phyloP scores from a whole-genome alignment of 1,140 invertebrate genomes.

The Aphidius ervi region DNA sequence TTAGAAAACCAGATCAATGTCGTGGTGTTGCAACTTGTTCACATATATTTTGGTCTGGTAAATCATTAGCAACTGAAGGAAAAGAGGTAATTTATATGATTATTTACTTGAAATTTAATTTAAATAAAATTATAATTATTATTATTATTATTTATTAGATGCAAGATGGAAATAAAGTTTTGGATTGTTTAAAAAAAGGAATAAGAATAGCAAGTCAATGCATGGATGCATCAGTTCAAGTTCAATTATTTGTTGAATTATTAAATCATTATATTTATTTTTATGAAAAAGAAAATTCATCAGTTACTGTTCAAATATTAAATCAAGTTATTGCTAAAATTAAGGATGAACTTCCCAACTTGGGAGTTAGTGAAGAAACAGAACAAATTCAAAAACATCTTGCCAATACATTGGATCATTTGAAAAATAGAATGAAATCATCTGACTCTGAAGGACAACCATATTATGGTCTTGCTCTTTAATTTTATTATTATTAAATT shows the following conservation, averaged over 20 bases:
- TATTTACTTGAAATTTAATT: too few species aligned
- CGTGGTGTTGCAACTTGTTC: constrained; percentile 86
- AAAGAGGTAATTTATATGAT: constrained; percentile 56
- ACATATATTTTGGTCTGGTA: constrained; percentile 95
- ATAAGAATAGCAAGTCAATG: constrained; percentile 93
- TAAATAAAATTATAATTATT: too few species aligned
- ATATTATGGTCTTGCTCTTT: constrained; percentile 59
- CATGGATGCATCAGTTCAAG: constrained; percentile 95
- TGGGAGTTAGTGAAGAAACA: constrained; percentile 91
- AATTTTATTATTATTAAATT: constrained; percentile 23
- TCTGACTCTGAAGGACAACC: constrained; percentile 61
- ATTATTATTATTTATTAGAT: constrained; percentile 55
- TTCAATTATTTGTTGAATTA: constrained; percentile 92
- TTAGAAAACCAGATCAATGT: constrained; percentile 98
- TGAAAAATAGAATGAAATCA: constrained; percentile 64
- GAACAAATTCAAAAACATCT: constrained; percentile 76
- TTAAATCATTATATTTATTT: constrained; percentile 94
- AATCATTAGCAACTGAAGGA: constrained; percentile 63
- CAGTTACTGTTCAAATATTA: constrained; percentile 66
- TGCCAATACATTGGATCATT: constrained; percentile 67
- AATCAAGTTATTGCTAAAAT: constrained; percentile 91
- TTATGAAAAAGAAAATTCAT: constrained; percentile 85
- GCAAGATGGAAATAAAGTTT: constrained; percentile 83
- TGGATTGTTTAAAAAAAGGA: constrained; percentile 95
- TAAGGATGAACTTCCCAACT: constrained; percentile 83